These are phyloP conservation scores for Tetramorium simillimum DNA, from an alignment of 1,140 invertebrate genomes.

Conservation along the genomic window DNA sequence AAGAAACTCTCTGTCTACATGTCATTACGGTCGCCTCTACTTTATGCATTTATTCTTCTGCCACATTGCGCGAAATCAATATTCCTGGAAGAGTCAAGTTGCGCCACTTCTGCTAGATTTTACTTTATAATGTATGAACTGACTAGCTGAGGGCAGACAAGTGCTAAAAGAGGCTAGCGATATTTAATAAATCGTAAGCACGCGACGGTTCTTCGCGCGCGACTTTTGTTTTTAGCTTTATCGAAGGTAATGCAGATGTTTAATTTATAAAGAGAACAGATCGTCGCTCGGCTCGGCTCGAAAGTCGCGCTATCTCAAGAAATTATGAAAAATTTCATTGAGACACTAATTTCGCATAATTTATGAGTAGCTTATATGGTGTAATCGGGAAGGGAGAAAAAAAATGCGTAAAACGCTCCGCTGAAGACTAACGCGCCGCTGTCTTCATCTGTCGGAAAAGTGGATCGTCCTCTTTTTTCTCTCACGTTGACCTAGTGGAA, in stretches of 20 bases:
- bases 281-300: neutral
- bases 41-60: neutral
- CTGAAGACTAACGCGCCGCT: slow-evolving; percentile 2
- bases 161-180: neutral
- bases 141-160: neutral
- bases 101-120: neutral
- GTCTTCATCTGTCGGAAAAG: slow-evolving; percentile 6
- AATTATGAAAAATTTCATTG: slow-evolving; percentile 16
- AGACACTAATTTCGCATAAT: slow-evolving; percentile 27
- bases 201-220: neutral
- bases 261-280: slow-evolving; percentile 14
- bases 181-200: slow-evolving; percentile 33
- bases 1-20: neutral
- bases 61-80: neutral
- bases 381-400: neutral
- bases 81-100: neutral
- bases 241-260: neutral
- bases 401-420: neutral
- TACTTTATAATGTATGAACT: slow-evolving; percentile 11
- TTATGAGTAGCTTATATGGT: neutral
- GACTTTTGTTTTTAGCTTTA: slow-evolving; percentile 19
- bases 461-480: slow-evolving; percentile 10
- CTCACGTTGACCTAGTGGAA: neutral
- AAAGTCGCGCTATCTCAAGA: neutral
- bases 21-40: neutral